phyloP scores from a whole-genome alignment of 2,888 invertebrate genomes.

The Eustalomyia histrio region DNA sequence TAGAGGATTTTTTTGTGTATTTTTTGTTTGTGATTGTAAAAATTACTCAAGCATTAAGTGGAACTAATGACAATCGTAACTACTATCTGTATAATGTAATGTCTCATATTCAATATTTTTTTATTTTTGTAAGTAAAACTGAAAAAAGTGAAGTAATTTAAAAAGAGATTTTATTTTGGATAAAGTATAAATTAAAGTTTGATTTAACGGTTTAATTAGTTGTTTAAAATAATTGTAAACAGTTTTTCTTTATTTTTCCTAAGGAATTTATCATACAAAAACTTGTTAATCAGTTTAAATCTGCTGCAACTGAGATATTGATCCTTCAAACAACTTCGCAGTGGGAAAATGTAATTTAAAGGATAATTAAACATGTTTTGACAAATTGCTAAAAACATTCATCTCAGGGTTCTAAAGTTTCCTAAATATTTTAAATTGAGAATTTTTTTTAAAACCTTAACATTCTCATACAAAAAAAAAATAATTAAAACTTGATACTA shows the following conservation, averaged over 20 bases:
- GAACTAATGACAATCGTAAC: conserved; percentile 61
- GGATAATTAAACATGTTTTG: no score
- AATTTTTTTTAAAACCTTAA: not conserved
- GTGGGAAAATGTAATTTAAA: no score
- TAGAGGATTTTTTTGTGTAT: not conserved
- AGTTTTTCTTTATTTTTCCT: not conserved
- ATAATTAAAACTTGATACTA: not conserved
- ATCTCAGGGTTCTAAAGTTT: conserved; percentile 56
- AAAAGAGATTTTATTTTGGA: conserved; percentile 40
- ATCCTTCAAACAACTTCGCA: no score
- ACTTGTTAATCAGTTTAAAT: not conserved
- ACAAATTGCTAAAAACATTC: not conserved
- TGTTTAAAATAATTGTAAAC: not conserved
- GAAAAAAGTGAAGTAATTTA: conserved; percentile 29
- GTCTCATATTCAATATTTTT: not conserved
- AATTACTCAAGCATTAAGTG: conserved; percentile 58
- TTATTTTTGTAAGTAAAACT: not conserved
- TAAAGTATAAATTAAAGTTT: conserved; percentile 46
- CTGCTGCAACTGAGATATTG: not conserved
- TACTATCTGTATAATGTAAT: not conserved
- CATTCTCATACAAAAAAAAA: not conserved
- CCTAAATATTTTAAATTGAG: not conserved
- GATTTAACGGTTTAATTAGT: conserved; percentile 8
- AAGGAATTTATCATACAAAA: not conserved
- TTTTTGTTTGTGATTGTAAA: conserved; percentile 41